phyloP scores from a whole-genome alignment of 2,888 invertebrate genomes.

The Cryptosula pallasiana region DNA sequence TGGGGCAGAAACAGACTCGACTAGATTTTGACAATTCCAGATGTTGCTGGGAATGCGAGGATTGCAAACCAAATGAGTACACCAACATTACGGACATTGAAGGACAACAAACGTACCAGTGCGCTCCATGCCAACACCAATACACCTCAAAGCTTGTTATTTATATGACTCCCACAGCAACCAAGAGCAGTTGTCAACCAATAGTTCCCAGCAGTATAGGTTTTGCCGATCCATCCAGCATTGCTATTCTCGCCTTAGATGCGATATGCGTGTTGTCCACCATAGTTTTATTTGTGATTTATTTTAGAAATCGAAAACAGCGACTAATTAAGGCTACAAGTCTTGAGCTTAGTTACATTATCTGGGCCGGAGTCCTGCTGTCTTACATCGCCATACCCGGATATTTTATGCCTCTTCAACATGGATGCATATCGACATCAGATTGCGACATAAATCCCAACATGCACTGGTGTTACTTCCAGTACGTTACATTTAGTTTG shows the following conservation, averaged over 20 bases:
- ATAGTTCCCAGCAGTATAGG: conserved; percentile 21
- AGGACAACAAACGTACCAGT: background rate
- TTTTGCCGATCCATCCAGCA: conserved; percentile 26
- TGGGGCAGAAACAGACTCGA: conserved; percentile 30
- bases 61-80: conserved; percentile 32
- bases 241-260: conserved; percentile 26
- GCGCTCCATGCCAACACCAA: background rate
- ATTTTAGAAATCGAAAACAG: conserved; percentile 29
- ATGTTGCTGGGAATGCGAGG: conserved; percentile 36
- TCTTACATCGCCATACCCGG: conserved; percentile 30
- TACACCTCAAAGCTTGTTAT: background rate
- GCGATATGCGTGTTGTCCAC: conserved; percentile 27
- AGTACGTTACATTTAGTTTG: conserved; percentile 32
- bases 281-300: conserved; percentile 28
- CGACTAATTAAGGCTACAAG: conserved; percentile 36
- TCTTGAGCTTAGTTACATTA: conserved; percentile 32
- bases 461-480: conserved; percentile 29
- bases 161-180: background rate
- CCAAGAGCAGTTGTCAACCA: background rate
- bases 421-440: conserved; percentile 5
- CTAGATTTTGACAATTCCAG: conserved; percentile 26
- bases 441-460: background rate
- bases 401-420: conserved; percentile 29
- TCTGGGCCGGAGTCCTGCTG: conserved; percentile 31
- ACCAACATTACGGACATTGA: conserved; percentile 24